Evolutionary conservation across 2,113 vertebrate genomes (phyloP), one percentile per base, ranked within the genome.

Genomic region (Strix uralensis): DNA sequence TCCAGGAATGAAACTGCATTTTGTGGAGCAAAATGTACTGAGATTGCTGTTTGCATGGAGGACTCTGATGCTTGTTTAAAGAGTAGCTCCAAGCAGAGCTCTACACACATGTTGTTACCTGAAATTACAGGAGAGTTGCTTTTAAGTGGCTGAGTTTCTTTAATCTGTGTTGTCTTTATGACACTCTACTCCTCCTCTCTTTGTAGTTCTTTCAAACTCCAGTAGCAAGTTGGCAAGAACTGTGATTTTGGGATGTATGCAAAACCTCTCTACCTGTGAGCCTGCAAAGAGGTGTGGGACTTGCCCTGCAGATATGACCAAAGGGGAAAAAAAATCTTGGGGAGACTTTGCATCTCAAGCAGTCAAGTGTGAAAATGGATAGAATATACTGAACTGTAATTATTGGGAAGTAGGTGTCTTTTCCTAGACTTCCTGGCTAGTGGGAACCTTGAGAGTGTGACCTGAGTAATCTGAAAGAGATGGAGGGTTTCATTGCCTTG

Each of bases 71-170:
- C 59, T 73, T 58, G 9, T n/a, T 70, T 54, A 49, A 83, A 32
- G 55, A 38, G 47, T 30, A 59, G 21, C 57, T 95, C 47, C 78
- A 40, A 6, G 57, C n/a, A 93, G 54, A 79, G 67, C 62, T 75
- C 26, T 47, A 1, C 9, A 7, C 5, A 5, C 6, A 1, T 0
- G 0, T 1, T 38, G 3, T 36, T 44, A 23, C 19, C 32, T 85
- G 47, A 38, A 25, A 8, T 26, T 81, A 69, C 55, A 59, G 47
- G 22, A 54, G 15, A 55, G 25, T 3, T 86, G 40, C 27, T 82
- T 82, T 61, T 2, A 63, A 82, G 9, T 66, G 67, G 34, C 13
- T 75, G 40, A 6, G 44, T 32, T 27, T 65, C 72, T 81, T 69
- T 69, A 46, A 42, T 85, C 15, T 44, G 0, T 61, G 3, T 27